phyloP scores from a whole-genome alignment of 1,140 invertebrate genomes.

The Aphaenogaster rudis region DNA sequence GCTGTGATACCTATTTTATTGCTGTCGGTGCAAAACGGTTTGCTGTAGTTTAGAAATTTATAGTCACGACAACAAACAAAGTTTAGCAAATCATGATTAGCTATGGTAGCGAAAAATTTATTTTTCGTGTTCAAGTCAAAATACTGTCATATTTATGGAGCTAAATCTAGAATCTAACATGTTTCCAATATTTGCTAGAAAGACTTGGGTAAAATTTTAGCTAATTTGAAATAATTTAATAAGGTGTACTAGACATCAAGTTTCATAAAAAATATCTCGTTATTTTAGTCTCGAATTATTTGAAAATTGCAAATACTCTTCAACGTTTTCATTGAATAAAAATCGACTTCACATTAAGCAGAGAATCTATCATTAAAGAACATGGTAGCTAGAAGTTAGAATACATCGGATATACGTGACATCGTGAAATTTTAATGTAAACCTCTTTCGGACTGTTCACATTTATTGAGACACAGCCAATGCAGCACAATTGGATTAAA shows the following conservation, averaged over 20 bases:
- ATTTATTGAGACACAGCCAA: too few species aligned
- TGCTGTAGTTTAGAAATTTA: too few species aligned
- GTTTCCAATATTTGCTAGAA: not conserved
- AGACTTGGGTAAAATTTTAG: not conserved
- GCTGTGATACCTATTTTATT: too few species aligned
- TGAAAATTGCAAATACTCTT: not conserved
- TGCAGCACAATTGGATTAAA: too few species aligned
- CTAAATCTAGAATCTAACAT: not conserved
- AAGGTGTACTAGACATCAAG: not conserved
- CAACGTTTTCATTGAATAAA: not conserved
- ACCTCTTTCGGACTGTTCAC: not conserved
- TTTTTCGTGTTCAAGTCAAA: not conserved
- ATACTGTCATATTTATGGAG: not conserved
- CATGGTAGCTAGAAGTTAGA: not conserved
- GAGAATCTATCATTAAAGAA: not conserved
- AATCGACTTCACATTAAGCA: not conserved
- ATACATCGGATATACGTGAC: not conserved
- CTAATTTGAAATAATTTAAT: not conserved
- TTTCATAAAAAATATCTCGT: not conserved
- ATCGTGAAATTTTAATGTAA: not conserved
- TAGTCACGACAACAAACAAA: too few species aligned
- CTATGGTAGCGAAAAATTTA: too few species aligned
- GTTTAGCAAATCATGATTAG: too few species aligned
- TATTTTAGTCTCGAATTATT: not conserved
- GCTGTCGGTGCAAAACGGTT: too few species aligned